Conservation (phyloP, 2,113 vertebrate species). For the Desmodus rotundus region DNA sequence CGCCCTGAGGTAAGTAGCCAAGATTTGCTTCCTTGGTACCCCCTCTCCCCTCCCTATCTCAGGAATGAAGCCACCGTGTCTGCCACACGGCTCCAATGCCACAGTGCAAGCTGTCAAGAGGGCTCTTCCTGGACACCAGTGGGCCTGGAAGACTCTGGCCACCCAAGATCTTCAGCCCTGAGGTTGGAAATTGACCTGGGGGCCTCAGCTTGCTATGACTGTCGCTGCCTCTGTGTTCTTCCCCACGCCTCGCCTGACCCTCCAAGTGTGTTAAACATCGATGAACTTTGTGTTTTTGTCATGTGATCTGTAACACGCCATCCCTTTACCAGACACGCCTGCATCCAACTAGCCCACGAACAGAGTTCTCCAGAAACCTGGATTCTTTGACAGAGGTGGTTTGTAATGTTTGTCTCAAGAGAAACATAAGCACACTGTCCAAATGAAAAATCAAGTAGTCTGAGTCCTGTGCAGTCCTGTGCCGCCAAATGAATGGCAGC, state of each 20-base stretch:
- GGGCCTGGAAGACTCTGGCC: conserved; percentile 51
- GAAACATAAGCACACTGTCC: conserved; percentile 30
- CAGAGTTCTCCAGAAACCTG: conserved; percentile 21
- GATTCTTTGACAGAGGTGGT: conserved; percentile 32
- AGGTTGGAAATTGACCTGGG: conserved; percentile 71
- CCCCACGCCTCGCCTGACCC: background rate
- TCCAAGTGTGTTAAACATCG: background rate
- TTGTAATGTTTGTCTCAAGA: conserved; percentile 47
- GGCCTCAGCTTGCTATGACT: conserved; percentile 71
- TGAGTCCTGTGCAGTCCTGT: background rate
- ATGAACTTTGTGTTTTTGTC: conserved; percentile 1
- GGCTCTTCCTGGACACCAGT: conserved; percentile 28
- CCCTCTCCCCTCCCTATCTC: conserved; percentile 56
- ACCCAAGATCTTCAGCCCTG: conserved; percentile 64
- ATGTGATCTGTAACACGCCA: background rate
- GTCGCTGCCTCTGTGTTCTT: conserved; percentile 50
- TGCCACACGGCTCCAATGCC: conserved; percentile 17
- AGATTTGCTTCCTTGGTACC: conserved; percentile 66
- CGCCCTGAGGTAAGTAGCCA: conserved; percentile 91
- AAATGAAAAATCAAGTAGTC: conserved; percentile 54
- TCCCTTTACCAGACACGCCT: background rate
- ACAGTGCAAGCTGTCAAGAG: background rate
- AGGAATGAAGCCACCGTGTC: conserved; percentile 48
- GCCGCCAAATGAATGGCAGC: background rate
- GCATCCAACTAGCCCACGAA: background rate